These are phyloP conservation scores for Zaprionus ornatus DNA, from an alignment of 1,140 invertebrate genomes.

Conservation along the genomic window DNA sequence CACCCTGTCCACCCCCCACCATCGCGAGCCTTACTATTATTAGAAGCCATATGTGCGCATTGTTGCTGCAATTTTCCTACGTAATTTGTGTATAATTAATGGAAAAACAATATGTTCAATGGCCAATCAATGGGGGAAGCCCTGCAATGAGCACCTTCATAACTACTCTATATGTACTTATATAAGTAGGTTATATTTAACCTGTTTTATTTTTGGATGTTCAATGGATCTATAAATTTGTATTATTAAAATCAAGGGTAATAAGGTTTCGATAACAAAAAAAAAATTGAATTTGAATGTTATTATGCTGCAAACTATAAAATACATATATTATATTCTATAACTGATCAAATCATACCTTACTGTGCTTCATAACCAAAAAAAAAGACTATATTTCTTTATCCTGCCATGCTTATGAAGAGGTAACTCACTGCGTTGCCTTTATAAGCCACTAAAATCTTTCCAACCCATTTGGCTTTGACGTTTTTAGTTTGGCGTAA, in stretches of 20 bases:
- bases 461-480: constrained; percentile 37
- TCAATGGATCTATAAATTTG: background rate
- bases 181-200: background rate
- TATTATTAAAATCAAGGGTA: too few species aligned
- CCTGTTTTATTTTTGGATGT: background rate
- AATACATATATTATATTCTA: too few species aligned
- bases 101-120: constrained; percentile 79
- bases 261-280: too few species aligned
- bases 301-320: too few species aligned
- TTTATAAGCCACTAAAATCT: constrained; percentile 56
- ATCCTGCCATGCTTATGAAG: background rate
- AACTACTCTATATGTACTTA: background rate
- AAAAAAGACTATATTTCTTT: background rate
- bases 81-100: constrained; percentile 67
- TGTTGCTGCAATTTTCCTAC: constrained; percentile 54
- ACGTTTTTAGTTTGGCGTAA: constrained; percentile 45
- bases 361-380: too few species aligned
- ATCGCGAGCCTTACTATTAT: background rate
- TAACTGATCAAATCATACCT: too few species aligned
- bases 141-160: background rate
- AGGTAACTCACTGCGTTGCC: background rate
- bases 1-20: background rate
- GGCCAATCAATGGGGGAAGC: constrained; percentile 39
- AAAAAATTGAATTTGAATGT: too few species aligned
- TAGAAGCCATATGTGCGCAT: constrained; percentile 74